Base-by-base conservation (phyloP, 2,797 vertebrate genomes). In the Crypturellus tataupa region DNA sequence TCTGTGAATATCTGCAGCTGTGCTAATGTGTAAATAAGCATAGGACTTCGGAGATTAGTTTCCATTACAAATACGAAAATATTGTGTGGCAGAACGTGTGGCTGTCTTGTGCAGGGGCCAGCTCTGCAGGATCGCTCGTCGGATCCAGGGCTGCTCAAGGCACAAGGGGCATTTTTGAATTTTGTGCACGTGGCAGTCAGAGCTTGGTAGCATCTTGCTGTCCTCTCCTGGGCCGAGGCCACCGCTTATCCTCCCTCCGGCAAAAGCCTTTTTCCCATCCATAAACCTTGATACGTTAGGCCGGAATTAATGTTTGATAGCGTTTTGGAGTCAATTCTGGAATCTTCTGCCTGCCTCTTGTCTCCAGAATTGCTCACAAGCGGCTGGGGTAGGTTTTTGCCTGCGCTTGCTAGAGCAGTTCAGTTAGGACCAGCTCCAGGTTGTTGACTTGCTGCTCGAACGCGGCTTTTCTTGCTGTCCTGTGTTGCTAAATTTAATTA, bases 1-100 rank as follows among this genome's bases (percentile, higher is more conserved):
- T 64, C 67, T 91, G 89, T 72, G 94, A 95, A 80, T 60, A 8
- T 85, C 56, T 69, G 80, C 93, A 95, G 90, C 91, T 90, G 93
- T 53, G 64, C 51, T 93, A 60, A 40, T 13, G 62, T 79, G 80
- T 91, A 79, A 81, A 85, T 69, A 91, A 88, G 89, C 73, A 9
- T 1, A 9, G 71, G 90, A 8, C 93, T 93, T 93, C 76, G 93
- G 93, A 86, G 91, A 69, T 88, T 39, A 76, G 85, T 94, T 96
- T 96, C 90, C 90, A 85, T 94, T 73, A 86, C 83, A 86, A 80
- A 70, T 78, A 71, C 46, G 25, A 70, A 31, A 39, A 35, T 29
- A 44, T 0, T 19, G n/a, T n/a, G 69, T 85, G 89, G 59, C 29
- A 17, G 42, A 58, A 24, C 65, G 63, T 87, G 91, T 21, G 5